These are phyloP conservation scores for Drosophila tripunctata DNA, from an alignment of 2,888 invertebrate genomes.

Conservation along the genomic window DNA sequence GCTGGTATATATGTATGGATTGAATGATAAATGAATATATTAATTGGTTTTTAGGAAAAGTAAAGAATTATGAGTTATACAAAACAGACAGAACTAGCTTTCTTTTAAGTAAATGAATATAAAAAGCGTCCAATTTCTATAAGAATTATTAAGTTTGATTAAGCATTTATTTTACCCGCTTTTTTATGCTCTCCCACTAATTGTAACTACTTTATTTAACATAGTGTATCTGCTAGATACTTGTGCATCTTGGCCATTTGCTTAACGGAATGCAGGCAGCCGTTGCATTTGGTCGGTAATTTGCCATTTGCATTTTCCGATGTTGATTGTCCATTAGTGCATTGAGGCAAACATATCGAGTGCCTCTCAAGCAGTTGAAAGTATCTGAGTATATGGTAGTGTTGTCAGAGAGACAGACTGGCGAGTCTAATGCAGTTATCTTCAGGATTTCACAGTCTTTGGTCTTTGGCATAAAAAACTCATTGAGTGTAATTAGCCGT, in stretches of 20 bases:
- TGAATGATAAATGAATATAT: not conserved
- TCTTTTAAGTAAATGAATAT: not conserved
- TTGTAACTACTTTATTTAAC: not conserved
- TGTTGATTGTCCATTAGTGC: conserved; percentile 72
- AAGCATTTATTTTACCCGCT: too few species aligned
- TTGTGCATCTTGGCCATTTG: conserved; percentile 14
- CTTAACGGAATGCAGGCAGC: conserved; percentile 43
- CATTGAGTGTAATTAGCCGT: conserved; percentile 71
- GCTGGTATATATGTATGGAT: not conserved
- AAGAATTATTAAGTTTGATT: too few species aligned
- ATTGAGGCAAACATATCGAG: conserved; percentile 37
- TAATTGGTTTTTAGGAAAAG: not conserved
- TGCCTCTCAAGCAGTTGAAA: conserved; percentile 33
- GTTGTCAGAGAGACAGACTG: conserved; percentile 23
- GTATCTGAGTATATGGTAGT: conserved; percentile 21
- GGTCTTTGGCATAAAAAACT: conserved; percentile 55
- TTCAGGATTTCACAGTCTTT: conserved; percentile 9
- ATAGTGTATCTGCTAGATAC: not conserved
- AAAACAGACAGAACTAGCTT: not conserved
- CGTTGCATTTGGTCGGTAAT: conserved; percentile 52
- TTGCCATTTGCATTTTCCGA: conserved; percentile 58
- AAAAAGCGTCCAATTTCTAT: too few species aligned
- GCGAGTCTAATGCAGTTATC: conserved; percentile 12
- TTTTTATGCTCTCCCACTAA: too few species aligned
- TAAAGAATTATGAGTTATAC: not conserved